phyloP scores from a whole-genome alignment of 2,888 invertebrate genomes.

The Cryptus viduatorius region DNA sequence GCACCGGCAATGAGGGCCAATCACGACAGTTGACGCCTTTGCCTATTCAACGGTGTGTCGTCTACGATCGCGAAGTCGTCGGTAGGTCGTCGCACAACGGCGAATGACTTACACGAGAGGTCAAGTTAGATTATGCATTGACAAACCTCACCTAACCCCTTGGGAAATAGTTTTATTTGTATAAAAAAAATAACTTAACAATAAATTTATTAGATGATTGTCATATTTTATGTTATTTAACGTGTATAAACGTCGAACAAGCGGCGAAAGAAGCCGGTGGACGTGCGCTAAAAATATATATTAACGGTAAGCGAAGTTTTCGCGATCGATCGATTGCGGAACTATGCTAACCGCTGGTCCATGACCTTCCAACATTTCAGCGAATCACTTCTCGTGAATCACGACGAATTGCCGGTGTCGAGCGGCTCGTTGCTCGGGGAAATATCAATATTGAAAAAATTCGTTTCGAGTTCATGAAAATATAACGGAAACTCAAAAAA shows the following conservation, averaged over 20 bases:
- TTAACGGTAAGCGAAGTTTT: background rate
- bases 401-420: background rate
- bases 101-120: background rate
- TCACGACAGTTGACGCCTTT: background rate
- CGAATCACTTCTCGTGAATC: background rate
- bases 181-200: background rate
- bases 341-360: background rate
- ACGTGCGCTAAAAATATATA: background rate
- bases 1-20: slow-evolving; percentile 2
- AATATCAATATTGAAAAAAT: background rate
- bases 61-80: background rate
- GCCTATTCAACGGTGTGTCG: background rate
- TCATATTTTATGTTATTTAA: background rate
- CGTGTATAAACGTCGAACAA: background rate
- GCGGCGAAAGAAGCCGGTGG: background rate
- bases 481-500: background rate
- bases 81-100: background rate
- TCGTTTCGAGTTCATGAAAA: background rate
- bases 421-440: background rate
- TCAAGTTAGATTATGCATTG: background rate
- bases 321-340: background rate
- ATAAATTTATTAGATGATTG: background rate
- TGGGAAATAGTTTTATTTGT: background rate
- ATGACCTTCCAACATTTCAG: background rate
- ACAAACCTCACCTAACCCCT: background rate